These are phyloP conservation scores for Agonopterix alstromeriana DNA, from an alignment of 2,888 invertebrate species.

Conservation along the genomic window DNA sequence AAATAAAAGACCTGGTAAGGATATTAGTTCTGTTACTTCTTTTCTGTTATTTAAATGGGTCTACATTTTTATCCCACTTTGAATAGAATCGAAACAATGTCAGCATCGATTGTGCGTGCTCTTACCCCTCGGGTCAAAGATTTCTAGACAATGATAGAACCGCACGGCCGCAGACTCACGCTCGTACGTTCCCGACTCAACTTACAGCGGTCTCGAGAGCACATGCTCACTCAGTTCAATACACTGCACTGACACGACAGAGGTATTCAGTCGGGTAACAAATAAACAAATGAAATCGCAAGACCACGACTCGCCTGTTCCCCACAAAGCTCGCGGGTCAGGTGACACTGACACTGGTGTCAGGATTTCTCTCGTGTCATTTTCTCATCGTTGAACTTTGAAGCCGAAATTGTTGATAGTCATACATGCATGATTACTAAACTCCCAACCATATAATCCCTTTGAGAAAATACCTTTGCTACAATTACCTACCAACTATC, in stretches of 20 bases:
- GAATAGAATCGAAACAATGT: neutral
- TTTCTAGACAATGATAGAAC: conserved; percentile 24
- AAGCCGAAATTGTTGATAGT: too few relatives aligned
- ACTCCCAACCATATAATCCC: too few relatives aligned
- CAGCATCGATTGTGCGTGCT: conserved; percentile 14
- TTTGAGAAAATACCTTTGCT: too few relatives aligned
- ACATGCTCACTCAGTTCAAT: conserved; percentile 24
- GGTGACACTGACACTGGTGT: conserved; percentile 31
- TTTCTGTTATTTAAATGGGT: too few relatives aligned
- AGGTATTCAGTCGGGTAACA: conserved; percentile 28
- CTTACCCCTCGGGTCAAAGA: conserved; percentile 26
- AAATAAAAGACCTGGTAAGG: too few relatives aligned
- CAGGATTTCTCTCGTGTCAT: conserved; percentile 18
- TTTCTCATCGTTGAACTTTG: conserved; percentile 1
- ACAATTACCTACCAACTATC: too few relatives aligned
- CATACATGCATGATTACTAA: too few relatives aligned
- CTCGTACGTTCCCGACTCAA: conserved; percentile 12
- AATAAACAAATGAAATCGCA: conserved; percentile 41
- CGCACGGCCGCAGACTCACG: conserved; percentile 8
- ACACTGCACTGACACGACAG: conserved; percentile 26
- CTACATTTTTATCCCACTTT: too few relatives aligned
- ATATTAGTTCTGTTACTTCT: too few relatives aligned
- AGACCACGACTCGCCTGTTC: conserved; percentile 35
- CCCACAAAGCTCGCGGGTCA: conserved; percentile 35
- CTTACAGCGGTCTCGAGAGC: neutral